Evolutionary conservation across 2,113 vertebrate genomes (phyloP).

Genomic region (Tiliqua scincoides): DNA sequence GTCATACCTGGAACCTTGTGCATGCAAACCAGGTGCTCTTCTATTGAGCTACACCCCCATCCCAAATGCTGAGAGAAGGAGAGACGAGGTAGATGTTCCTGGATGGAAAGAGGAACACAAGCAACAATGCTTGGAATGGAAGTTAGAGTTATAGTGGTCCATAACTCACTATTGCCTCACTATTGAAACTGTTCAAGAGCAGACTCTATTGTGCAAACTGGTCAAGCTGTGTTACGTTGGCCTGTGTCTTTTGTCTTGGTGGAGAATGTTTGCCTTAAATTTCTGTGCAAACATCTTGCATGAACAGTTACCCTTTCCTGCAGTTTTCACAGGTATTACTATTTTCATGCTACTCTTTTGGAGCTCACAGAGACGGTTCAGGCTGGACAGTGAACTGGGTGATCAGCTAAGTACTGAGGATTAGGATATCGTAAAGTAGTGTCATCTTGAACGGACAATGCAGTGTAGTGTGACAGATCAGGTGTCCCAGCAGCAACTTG

Average conservation of each 20-base stretch:
- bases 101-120: not conserved
- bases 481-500: not conserved
- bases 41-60: no score
- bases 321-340: no score
- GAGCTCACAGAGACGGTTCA: not conserved
- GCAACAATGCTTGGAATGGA: not conserved
- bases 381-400: not conserved
- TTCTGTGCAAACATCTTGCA: not conserved
- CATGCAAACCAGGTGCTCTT: no score
- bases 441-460: not conserved
- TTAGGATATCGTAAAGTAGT: not conserved
- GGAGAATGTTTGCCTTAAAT: not conserved
- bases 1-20: no score
- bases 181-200: not conserved
- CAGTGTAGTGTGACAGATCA: constrained; percentile 2
- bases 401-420: not conserved
- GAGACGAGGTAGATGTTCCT: not conserved
- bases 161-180: not conserved
- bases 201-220: not conserved
- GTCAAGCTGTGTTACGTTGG: not conserved
- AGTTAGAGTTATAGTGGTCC: no score
- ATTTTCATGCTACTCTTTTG: not conserved
- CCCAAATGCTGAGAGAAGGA: not conserved
- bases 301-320: no score
- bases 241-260: not conserved